These are phyloP conservation scores for Acleris sparsana DNA, from an alignment of 2,888 invertebrate species.

Conservation along the genomic window DNA sequence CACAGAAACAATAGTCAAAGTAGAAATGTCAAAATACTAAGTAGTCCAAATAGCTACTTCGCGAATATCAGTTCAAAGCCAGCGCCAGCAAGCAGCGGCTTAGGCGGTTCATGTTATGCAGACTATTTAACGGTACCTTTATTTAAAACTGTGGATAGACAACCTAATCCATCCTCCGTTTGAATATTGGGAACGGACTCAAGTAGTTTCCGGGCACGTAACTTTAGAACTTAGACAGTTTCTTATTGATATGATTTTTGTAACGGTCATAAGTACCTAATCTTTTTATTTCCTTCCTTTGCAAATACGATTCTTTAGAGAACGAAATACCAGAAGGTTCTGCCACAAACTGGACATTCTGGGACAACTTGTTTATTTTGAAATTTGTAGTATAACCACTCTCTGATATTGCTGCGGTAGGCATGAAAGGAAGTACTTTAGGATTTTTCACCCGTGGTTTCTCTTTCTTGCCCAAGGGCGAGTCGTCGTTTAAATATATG, in stretches of 20 bases:
- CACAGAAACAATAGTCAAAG: background rate
- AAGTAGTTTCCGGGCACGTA: background rate
- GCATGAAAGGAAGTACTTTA: slow-evolving; percentile 69
- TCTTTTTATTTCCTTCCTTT: slow-evolving; percentile 62
- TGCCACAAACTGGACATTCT: slow-evolving; percentile 64
- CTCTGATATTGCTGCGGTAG: slow-evolving; percentile 66
- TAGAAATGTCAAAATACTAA: background rate
- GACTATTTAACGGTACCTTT: background rate
- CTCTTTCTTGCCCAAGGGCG: slow-evolving; percentile 46
- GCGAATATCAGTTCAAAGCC: slow-evolving; percentile 42
- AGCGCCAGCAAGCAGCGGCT: slow-evolving; percentile 57
- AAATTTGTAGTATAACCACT: slow-evolving; percentile 74
- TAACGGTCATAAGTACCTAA: slow-evolving; percentile 65
- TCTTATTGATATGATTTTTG: slow-evolving; percentile 63
- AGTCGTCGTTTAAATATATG: slow-evolving; percentile 62
- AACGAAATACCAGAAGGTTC: slow-evolving; percentile 55
- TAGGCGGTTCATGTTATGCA: background rate
- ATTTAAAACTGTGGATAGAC: background rate
- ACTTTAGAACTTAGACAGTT: slow-evolving; percentile 69
- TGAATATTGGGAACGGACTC: background rate
- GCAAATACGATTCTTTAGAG: slow-evolving; percentile 65
- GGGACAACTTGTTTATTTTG: slow-evolving; percentile 64
- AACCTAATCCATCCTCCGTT: no score
- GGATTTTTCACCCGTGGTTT: slow-evolving; percentile 56
- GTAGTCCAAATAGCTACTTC: background rate